Base-by-base conservation (phyloP, 1,140 invertebrate species). In the Bombyx mandarina region DNA sequence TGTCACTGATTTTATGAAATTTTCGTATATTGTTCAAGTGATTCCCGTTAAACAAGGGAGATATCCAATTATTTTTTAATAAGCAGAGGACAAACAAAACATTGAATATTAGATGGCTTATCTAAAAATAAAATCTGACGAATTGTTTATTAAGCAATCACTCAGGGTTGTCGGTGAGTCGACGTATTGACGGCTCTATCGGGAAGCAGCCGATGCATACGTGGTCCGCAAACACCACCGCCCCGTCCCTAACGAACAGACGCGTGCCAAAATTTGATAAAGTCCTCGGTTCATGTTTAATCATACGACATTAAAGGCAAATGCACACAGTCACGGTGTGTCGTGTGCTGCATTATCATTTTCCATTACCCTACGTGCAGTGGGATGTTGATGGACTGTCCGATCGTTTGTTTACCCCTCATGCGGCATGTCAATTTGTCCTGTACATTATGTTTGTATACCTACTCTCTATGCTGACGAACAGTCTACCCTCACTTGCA, bases 221-320 rank as follows among this genome's bases (percentile, higher is more conserved):
- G 62, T 68, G 67, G 67, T 74, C 60, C 55, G 70, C 77, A 82
- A 82, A 82, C 74, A 82, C 61, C 64, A 71, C 65, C 58, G 63
- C 45, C 62, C 61, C 68, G 71, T 60, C 61, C 66, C 63, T 63
- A 56, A 35, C 64, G 66, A 69, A 65, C 71, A 74, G 75, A 79
- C 79, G 79, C 72, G 77, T 82, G 79, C 76, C 76, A 80, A 80
- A 80, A 77, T 77, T 80, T 79, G 77, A 79, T 80, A 82, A 75
- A 80, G 69, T 76, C 75, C 66, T 72, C 66, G 56, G 64, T 80
- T 77, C 70, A 80, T 80, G 76, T 80, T 77, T 79, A 77, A 80
- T 82, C 76, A 82, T 79, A 73, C 71, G 71, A 79, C 71, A 79
- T 79, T 82, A 78, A 79, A 78, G 79, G 75, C 75, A 65, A 71